Base-by-base conservation (phyloP, 1,140 invertebrate species). In the Adoxophyes honmai region DNA sequence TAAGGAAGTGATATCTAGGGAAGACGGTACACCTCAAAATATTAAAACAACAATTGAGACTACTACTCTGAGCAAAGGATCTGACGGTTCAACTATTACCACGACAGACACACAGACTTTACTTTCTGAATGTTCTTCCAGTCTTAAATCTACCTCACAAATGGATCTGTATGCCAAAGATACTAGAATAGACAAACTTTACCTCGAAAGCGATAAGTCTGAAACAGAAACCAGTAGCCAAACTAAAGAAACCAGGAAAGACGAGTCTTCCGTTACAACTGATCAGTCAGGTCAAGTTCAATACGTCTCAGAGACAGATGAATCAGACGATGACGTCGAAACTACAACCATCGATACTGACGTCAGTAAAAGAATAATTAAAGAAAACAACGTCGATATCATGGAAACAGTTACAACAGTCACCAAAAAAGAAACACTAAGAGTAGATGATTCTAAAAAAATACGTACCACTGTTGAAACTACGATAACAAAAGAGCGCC, bases 31-130 rank as follows among this genome's bases (percentile, higher is more conserved):
- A 44, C 89, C 89, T 15, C 89, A 90, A 79, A 89, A 88, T 60
- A 73, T 90, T n/a, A 90, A 90, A 72, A 90, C 89, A n/a, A 90
- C 89, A 4, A 90, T 90, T 63, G 89, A 90, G 77, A 90, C 89
- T 34, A 90, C 89, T 9, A 90, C 89, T 34, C 64, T 89, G 0
- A 89, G 89, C 61, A 90, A 88, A 72, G 78, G 86, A 54, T 75
- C 84, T 18, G 89, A 90, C 73, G 89, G 89, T 15, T 88, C 87
- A 15, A 87, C 77, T 9, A 85, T 79, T 18, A 89, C 86, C 1
- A 83, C 77, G 10, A 90, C 74, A 77, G 86, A 90, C 62, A 90
- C 86, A 39, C 79, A 90, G 70, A 90, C 86, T 7, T 70, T 89
- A 57, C 72, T 90, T 21, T 89, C 87, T 42, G 89, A 90, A 81